Evolutionary conservation across 2,888 invertebrate genomes (phyloP).

Genomic region (Drosophila sordidula): DNA sequence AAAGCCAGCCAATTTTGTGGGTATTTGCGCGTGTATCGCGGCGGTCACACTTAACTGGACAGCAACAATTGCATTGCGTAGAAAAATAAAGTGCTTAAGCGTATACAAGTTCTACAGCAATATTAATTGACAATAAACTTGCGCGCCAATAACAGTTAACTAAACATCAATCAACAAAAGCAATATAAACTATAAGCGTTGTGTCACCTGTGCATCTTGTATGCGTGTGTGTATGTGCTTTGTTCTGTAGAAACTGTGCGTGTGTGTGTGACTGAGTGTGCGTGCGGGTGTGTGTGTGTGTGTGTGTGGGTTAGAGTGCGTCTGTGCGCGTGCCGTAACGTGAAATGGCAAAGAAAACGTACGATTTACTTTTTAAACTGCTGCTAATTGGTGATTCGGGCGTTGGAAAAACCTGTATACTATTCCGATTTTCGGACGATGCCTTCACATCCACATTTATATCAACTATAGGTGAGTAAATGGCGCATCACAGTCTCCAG

Average conservation of each 20-base stretch:
- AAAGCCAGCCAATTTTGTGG: neutral
- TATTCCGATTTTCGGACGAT: conserved; percentile 97
- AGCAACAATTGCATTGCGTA: conserved; percentile 72
- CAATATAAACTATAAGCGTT: conserved; percentile 1
- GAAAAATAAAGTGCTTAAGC: conserved; percentile 54
- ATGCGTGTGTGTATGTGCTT: conserved; percentile 36
- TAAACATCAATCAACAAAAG: conserved; percentile 10
- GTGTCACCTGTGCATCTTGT: conserved; percentile 27
- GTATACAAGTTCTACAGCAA: conserved; percentile 15
- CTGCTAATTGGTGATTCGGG: conserved; percentile 97
- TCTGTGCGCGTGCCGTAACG: conserved; percentile 62
- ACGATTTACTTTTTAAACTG: conserved; percentile 96
- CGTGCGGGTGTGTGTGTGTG: conserved; percentile 19
- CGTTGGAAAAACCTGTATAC: conserved; percentile 97
- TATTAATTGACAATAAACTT: conserved; percentile 12
- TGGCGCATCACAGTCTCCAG: conserved; percentile 38
- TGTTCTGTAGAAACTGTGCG: conserved; percentile 41
- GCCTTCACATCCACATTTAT: conserved; percentile 98
- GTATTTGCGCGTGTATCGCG: neutral
- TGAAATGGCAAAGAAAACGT: conserved; percentile 97
- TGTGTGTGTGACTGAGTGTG: conserved; percentile 18
- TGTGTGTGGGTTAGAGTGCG: conserved; percentile 50
- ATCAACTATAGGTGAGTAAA: conserved; percentile 94
- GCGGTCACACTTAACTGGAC: conserved; percentile 47
- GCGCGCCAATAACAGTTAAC: conserved; percentile 27